Conservation (phyloP, 2,888 invertebrate species). For the Drosophila lutescens region DNA sequence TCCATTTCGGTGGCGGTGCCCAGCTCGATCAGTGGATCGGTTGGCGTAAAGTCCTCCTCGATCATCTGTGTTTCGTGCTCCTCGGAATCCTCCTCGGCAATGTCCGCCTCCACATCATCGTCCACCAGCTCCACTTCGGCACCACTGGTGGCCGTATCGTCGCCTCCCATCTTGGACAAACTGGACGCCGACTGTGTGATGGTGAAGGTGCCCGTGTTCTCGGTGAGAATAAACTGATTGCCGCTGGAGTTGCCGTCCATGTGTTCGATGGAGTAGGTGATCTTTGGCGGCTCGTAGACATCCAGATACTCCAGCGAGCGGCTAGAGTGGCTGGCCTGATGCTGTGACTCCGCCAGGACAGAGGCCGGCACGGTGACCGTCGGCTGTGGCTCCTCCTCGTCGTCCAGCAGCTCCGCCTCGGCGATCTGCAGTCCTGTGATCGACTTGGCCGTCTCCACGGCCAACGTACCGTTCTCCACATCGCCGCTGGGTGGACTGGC, state of each 20-base stretch:
- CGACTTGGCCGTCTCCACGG: conserved; percentile 57
- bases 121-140: conserved; percentile 68
- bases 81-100: conserved; percentile 76
- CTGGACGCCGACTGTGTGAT: conserved; percentile 70
- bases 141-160: conserved; percentile 50
- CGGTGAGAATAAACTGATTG: conserved; percentile 83
- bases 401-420: conserved; percentile 78
- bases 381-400: conserved; percentile 49
- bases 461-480: conserved; percentile 10
- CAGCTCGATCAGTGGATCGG: conserved; percentile 74
- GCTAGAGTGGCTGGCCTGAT: conserved; percentile 30
- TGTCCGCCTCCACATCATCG: conserved; percentile 67
- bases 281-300: conserved; percentile 83
- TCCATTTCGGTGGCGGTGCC: conserved; percentile 56
- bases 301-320: conserved; percentile 82
- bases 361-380: conserved; percentile 40
- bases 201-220: conserved; percentile 81
- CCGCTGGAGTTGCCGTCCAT: conserved; percentile 77
- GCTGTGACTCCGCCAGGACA: conserved; percentile 38
- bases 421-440: conserved; percentile 72
- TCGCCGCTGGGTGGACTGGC: conserved; percentile 29
- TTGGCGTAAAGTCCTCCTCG: conserved; percentile 74
- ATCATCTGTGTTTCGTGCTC: conserved; percentile 74
- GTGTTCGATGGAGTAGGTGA: conserved; percentile 83
- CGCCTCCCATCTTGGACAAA: conserved; percentile 69